Base-by-base conservation (phyloP, 2,888 invertebrate genomes). In the Agonopterix alstromeriana region DNA sequence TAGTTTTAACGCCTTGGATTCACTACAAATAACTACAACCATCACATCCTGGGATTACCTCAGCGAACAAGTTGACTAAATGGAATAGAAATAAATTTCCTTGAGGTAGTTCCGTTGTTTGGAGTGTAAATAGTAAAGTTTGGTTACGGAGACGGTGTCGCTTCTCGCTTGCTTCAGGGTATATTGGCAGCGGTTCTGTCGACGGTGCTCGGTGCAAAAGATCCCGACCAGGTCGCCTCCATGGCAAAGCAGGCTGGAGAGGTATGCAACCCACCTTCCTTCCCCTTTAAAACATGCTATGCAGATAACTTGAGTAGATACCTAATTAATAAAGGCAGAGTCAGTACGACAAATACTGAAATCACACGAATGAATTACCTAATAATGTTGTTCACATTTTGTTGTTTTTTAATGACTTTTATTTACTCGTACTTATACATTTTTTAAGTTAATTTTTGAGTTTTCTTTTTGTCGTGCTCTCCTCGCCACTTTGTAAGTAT, bases 211-310 rank as follows among this genome's bases (percentile, higher is more conserved):
- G 96, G 96, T 90, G 93, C 94, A 88, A 94, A 94, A 92, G 95
- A 97, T 90, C 96, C 96, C 79, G 94, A 95, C 87, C 96, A 96
- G 90, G 95, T 96, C 88, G 94, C 95, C 90, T 93, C 94, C 90
- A 95, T 97, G 95, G 97, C 96, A 90, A 96, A 95, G 91, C 96
- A 97, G 90, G 96, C 97, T 88, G 95, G 96, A 89, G 96, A 97
- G 96, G 97, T 97, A 94, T 92, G 95, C 92, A 82, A 73, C 77
- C 77, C 75, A 72, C 83, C 77, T 78, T 78, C 82, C 83, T 77
- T 73, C 60, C 73, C 76, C 74, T 72, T 70, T 70, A 12, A 43
- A 40, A 27, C 27, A 27, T 27, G 27, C 27, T 27, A 27, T 27
- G 27, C 27, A 27, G 27, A 45, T 27, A 27, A 27, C 27, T 27